Evolutionary conservation across 2,888 invertebrate species (phyloP).

Genomic region (Meganola albula): DNA sequence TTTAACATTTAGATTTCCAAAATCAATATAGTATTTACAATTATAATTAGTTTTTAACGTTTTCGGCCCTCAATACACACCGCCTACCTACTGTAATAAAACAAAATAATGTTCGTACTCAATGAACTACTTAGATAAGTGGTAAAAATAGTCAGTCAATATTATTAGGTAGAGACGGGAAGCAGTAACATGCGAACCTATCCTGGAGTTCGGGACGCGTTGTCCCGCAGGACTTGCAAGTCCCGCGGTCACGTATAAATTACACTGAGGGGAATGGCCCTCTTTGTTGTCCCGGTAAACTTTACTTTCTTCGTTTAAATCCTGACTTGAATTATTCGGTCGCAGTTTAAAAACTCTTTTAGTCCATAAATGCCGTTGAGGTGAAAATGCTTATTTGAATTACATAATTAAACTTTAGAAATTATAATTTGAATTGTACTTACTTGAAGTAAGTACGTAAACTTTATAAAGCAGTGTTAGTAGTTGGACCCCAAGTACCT

Average conservation of each 20-base stretch:
- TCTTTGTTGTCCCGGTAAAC: slow-evolving; percentile 68
- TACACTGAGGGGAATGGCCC: slow-evolving; percentile 59
- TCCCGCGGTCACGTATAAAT: slow-evolving; percentile 72
- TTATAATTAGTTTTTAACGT: no score
- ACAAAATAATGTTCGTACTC: background rate
- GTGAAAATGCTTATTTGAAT: no score
- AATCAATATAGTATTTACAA: no score
- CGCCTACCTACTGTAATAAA: background rate
- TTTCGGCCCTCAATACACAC: no score
- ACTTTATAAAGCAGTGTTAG: no score
- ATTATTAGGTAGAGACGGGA: slow-evolving; percentile 37
- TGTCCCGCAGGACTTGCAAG: slow-evolving; percentile 45
- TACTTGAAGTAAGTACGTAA: no score
- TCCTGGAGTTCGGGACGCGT: slow-evolving; percentile 20
- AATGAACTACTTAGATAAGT: background rate
- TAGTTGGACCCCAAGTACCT: no score
- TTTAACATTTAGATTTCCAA: no score
- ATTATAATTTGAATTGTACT: no score
- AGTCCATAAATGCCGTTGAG: slow-evolving; percentile 41
- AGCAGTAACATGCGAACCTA: slow-evolving; percentile 52
- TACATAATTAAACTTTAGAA: slow-evolving; percentile 38
- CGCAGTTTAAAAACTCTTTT: slow-evolving; percentile 54
- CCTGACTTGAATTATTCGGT: slow-evolving; percentile 67
- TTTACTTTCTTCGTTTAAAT: slow-evolving; percentile 70
- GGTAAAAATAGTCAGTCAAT: slow-evolving; percentile 46